A percentile compares a stretch with the other conserved stretches of the same genome.
phyloP scores from a whole-genome alignment of 2,797 vertebrate genomes.

The Myotis planiceps region DNA sequence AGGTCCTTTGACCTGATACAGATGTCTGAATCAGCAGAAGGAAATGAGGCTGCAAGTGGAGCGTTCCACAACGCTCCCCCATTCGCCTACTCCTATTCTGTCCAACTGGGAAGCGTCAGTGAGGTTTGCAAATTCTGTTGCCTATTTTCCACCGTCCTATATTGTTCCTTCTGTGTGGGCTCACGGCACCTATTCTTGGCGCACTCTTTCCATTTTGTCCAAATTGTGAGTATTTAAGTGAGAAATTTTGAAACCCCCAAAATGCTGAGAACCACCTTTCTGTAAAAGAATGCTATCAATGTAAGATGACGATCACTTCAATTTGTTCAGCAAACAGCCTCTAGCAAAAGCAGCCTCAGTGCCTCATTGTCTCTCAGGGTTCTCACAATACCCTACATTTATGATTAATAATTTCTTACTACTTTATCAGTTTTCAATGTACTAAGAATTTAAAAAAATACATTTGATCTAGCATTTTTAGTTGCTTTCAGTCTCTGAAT shows the following conservation, averaged over 20 bases:
- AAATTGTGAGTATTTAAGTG: no score
- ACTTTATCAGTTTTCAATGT: not conserved
- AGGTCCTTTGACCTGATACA: not conserved
- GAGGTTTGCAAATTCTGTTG: not conserved
- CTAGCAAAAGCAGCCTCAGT: not conserved
- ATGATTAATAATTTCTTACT: not conserved
- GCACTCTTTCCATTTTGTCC: not conserved
- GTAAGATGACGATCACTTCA: not conserved
- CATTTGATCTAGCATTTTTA: not conserved
- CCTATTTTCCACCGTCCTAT: no score
- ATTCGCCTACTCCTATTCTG: no score
- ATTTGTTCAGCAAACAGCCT: not conserved
- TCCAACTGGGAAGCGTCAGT: not conserved
- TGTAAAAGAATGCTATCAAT: not conserved
- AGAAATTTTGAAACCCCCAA: not conserved
- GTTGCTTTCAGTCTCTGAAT: not conserved
- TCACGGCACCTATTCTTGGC: not conserved
- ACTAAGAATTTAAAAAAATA: not conserved
- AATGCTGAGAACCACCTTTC: not conserved
- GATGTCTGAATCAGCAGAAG: rapidly evolving
- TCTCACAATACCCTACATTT: not conserved
- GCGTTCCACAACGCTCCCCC: not conserved
- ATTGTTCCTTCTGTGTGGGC: not conserved
- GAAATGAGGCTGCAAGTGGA: not conserved
- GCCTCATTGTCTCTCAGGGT: not conserved